A percentile compares a stretch with the other conserved stretches of the same genome.
Conservation (phyloP, 2,113 vertebrate species). For the Sterna hirundo region DNA sequence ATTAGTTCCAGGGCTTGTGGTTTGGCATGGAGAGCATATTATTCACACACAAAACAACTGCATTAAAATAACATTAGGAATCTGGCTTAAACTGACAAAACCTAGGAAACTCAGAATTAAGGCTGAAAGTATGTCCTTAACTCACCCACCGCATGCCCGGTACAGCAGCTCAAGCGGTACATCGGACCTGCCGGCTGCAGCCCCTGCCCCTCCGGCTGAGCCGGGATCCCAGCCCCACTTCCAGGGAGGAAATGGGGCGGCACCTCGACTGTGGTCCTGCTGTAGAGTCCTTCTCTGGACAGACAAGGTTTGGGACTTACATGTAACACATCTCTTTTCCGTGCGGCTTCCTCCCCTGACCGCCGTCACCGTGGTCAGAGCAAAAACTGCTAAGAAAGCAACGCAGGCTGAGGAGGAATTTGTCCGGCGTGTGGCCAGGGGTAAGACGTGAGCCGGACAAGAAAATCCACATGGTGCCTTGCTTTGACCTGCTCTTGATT, state of each 20-base stretch:
- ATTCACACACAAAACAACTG: constrained; percentile 79
- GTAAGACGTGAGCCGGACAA: background rate
- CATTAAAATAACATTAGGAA: constrained; percentile 79
- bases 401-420: background rate
- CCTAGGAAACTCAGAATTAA: constrained; percentile 73
- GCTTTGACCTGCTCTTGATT: background rate
- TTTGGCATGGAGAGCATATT: constrained; percentile 75
- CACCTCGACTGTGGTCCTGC: fast-evolving
- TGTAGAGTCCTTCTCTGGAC: background rate
- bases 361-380: background rate
- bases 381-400: background rate
- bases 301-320: background rate
- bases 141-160: constrained; percentile 44
- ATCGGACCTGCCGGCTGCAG: background rate
- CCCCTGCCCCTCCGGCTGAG: background rate
- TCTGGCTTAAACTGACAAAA: constrained; percentile 73
- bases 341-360: background rate
- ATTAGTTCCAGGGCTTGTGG: constrained; percentile 79
- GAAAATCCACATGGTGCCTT: background rate
- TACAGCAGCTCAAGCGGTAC: background rate
- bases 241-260: background rate
- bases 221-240: background rate
- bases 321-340: background rate
- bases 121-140: constrained; percentile 70
- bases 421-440: too few relatives aligned